Conservation (phyloP, 2,797 vertebrate species). For the Myiotriccus ornatus region DNA sequence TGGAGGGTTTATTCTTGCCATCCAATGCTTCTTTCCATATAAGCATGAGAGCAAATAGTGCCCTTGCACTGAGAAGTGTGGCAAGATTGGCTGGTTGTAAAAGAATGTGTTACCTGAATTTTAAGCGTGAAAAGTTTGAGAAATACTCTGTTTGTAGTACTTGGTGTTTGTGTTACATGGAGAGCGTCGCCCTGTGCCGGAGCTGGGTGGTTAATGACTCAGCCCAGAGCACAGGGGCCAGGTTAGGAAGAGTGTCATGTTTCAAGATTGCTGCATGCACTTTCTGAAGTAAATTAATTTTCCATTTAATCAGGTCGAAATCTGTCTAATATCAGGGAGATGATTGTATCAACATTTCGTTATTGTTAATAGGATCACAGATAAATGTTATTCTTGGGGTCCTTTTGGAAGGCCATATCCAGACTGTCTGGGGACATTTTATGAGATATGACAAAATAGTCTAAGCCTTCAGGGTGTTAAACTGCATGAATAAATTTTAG, state of each 20-base stretch:
- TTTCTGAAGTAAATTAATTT: slow-evolving; percentile 59
- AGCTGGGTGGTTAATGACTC: neutral
- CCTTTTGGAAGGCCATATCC: slow-evolving; percentile 20
- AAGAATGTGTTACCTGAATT: neutral
- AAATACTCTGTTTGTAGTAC: neutral
- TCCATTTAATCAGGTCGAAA: slow-evolving; percentile 57
- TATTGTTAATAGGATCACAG: slow-evolving; percentile 36
- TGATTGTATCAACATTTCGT: slow-evolving; percentile 47
- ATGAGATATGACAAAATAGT: slow-evolving; percentile 50
- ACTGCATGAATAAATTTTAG: neutral
- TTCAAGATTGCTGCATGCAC: neutral
- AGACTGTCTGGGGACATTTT: slow-evolving; percentile 54
- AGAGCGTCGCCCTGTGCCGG: neutral
- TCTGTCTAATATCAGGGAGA: slow-evolving; percentile 51
- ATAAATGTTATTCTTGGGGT: slow-evolving; percentile 10
- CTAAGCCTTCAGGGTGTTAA: slow-evolving; percentile 24
- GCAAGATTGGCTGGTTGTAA: neutral
- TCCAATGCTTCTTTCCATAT: neutral
- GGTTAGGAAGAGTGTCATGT: neutral
- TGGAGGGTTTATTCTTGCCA: neutral
- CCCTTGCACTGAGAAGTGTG: neutral
- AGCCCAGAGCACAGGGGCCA: neutral
- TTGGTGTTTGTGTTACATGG: neutral
- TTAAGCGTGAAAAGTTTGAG: neutral
- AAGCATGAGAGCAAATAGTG: neutral